phyloP scores from a whole-genome alignment of 2,797 vertebrate species.

The Danio jaintianensis region DNA sequence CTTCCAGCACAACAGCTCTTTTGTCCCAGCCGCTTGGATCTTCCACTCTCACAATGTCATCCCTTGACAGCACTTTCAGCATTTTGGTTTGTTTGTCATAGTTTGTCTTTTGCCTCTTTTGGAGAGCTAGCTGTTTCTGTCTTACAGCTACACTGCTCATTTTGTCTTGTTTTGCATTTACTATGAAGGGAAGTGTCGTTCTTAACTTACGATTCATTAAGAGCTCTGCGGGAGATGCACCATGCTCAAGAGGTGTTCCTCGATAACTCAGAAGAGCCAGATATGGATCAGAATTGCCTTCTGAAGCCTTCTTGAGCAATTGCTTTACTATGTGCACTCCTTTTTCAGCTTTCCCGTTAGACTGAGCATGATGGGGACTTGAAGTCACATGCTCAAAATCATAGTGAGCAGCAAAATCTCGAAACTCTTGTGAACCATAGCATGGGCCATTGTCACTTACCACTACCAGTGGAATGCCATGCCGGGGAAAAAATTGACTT shows the following conservation, averaged over 20 bases:
- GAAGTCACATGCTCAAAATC: conserved; percentile 56
- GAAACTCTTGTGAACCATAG: conserved; percentile 54
- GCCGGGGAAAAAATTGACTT: conserved; percentile 56
- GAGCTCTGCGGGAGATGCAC: conserved; percentile 41
- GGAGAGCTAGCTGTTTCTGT: neutral
- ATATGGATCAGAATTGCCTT: conserved; percentile 47
- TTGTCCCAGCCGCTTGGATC: neutral
- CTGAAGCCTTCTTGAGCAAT: conserved; percentile 49
- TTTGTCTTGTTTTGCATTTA: neutral
- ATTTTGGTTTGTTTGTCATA: conserved; percentile 35
- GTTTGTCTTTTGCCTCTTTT: conserved; percentile 15
- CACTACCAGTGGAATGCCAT: conserved; percentile 36
- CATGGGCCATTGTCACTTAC: conserved; percentile 59
- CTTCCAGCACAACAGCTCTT: conserved; percentile 33
- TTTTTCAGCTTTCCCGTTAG: neutral
- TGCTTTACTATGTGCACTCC: conserved; percentile 48
- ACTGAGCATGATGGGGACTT: conserved; percentile 36
- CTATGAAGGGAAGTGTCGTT: conserved; percentile 4
- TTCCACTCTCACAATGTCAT: conserved; percentile 39
- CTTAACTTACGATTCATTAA: conserved; percentile 21
- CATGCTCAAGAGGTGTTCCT: conserved; percentile 34
- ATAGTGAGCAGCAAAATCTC: conserved; percentile 43
- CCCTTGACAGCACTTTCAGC: neutral
- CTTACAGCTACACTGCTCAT: neutral
- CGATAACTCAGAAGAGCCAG: conserved; percentile 47